phyloP scores from a whole-genome alignment of 2,113 vertebrate genomes.

The Chascanopsetta lugubris region DNA sequence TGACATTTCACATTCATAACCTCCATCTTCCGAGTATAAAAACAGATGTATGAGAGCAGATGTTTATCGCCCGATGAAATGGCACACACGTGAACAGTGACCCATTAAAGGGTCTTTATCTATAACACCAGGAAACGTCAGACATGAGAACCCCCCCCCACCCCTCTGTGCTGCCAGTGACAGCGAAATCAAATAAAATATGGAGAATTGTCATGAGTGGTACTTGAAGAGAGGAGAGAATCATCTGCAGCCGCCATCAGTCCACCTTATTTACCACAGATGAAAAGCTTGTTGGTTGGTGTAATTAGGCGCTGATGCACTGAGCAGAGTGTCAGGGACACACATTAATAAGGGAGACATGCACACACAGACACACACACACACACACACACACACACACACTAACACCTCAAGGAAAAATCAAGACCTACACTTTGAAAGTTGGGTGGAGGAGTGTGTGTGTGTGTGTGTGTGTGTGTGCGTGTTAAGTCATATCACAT shows the following conservation, averaged over 20 bases:
- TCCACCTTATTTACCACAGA: conserved; percentile 46
- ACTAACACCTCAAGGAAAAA: conserved; percentile 36
- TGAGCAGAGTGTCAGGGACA: conserved; percentile 38
- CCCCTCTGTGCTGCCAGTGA: too few relatives aligned
- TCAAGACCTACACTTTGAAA: conserved; percentile 19
- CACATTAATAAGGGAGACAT: conserved; percentile 42
- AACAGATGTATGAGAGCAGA: too few relatives aligned
- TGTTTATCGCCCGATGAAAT: too few relatives aligned
- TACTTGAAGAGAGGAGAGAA: too few relatives aligned
- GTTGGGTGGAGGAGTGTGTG: conserved; percentile 8
- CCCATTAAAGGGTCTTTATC: too few relatives aligned
- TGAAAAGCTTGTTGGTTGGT: conserved; percentile 57
- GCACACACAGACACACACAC: conserved; percentile 11
- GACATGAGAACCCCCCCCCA: too few relatives aligned
- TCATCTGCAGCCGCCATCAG: conserved; percentile 1
- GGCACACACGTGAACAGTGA: too few relatives aligned
- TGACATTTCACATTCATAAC: too few relatives aligned
- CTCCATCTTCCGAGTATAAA: too few relatives aligned
- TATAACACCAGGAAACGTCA: too few relatives aligned
- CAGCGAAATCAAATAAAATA: not conserved
- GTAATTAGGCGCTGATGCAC: conserved; percentile 54
- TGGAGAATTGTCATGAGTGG: not conserved
- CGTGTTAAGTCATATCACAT: conserved; percentile 14
- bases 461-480: not conserved
- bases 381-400: not conserved